Percentiles rank a stretch among this genome's conserved stretches.
Conservation (phyloP, 2,888 invertebrate species). For the Acrobasis consociella region DNA sequence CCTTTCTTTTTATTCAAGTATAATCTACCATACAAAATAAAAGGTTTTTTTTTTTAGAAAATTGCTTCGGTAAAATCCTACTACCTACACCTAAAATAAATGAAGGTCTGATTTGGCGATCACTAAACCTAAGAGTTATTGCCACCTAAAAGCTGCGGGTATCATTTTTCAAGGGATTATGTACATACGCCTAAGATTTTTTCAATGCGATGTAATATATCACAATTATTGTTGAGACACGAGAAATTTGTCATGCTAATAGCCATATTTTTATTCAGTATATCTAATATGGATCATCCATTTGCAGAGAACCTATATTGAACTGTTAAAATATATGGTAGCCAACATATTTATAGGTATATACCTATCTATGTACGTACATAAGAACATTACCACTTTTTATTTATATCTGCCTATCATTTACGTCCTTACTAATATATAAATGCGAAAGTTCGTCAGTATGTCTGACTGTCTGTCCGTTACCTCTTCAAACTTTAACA, state of each 20-base stretch:
- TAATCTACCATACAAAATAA: too few relatives aligned
- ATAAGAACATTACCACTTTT: too few relatives aligned
- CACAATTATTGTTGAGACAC: not conserved
- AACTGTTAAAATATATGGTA: not conserved
- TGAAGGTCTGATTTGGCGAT: slow-evolving; percentile 3
- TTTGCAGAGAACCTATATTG: not conserved
- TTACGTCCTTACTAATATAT: too few relatives aligned
- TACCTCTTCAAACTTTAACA: too few relatives aligned
- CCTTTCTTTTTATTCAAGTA: too few relatives aligned
- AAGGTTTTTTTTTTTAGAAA: too few relatives aligned
- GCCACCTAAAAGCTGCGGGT: slow-evolving; percentile 5
- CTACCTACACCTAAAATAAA: too few relatives aligned
- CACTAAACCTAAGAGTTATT: slow-evolving; percentile 11
- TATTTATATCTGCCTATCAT: too few relatives aligned
- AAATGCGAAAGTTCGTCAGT: too few relatives aligned
- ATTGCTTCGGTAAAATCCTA: not conserved
- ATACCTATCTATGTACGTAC: too few relatives aligned
- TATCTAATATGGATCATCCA: not conserved
- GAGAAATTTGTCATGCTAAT: not conserved
- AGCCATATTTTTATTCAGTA: not conserved
- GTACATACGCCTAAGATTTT: not conserved
- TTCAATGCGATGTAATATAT: not conserved
- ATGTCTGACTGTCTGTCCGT: too few relatives aligned
- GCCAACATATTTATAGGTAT: too few relatives aligned
- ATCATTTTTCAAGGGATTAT: slow-evolving; percentile 6